Percentiles rank a stretch among this genome's conserved stretches.
phyloP scores from a whole-genome alignment of 2,888 invertebrate species.

The Venustoraphidia nigricollis region DNA sequence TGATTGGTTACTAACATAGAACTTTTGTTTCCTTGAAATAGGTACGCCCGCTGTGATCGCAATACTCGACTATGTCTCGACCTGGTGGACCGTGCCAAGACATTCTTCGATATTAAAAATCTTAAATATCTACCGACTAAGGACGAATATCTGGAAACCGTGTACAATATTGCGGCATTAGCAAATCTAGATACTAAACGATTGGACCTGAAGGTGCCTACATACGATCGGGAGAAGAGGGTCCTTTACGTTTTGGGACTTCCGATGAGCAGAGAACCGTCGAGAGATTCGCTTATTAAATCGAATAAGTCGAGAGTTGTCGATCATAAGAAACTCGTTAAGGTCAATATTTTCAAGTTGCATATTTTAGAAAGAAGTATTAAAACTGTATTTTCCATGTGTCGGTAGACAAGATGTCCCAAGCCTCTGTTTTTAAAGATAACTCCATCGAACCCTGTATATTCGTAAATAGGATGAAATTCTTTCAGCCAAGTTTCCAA shows the following conservation, averaged over 20 bases:
- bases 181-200: conserved; percentile 28
- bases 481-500: too few species aligned
- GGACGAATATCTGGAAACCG: conserved; percentile 21
- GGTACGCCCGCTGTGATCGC: neutral
- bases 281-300: conserved; percentile 23
- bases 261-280: conserved; percentile 20
- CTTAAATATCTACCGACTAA: conserved; percentile 26
- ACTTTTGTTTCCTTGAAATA: neutral
- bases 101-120: conserved; percentile 26
- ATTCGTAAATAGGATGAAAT: too few species aligned
- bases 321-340: conserved; percentile 19
- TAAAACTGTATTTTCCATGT: too few species aligned
- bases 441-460: too few species aligned
- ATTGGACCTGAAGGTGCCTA: conserved; percentile 18
- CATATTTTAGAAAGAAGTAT: too few species aligned
- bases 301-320: conserved; percentile 20
- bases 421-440: too few species aligned
- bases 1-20: too few species aligned
- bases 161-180: conserved; percentile 28
- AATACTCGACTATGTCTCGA: conserved; percentile 12
- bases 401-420: too few species aligned
- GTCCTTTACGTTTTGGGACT: conserved; percentile 22
- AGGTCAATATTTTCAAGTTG: too few species aligned
- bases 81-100: conserved; percentile 25
- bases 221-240: conserved; percentile 19